A percentile compares a stretch with the other conserved stretches of the same genome.
Conservation (phyloP, 2,797 vertebrate species). For the Parauchenoglanis ngamensis region DNA sequence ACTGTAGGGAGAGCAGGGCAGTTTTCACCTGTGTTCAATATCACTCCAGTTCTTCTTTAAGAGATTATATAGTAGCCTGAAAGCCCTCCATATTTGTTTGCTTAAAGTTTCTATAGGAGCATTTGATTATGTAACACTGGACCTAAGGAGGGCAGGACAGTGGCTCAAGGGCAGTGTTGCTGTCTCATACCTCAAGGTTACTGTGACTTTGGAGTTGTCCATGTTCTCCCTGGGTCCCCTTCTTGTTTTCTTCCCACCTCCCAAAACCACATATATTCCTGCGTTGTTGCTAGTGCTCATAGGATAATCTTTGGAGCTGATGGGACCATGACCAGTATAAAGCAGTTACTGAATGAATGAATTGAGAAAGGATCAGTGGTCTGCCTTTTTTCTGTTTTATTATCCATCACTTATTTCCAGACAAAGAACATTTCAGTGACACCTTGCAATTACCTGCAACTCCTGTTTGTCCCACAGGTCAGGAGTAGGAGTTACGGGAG, state of each 20-base stretch:
- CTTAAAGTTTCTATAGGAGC: not conserved
- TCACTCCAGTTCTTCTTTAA: not conserved
- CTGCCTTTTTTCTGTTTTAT: not conserved
- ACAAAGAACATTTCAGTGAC: not conserved
- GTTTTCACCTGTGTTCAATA: not conserved
- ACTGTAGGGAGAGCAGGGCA: not conserved
- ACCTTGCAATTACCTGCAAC: not conserved
- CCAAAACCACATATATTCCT: not conserved
- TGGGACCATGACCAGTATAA: not conserved
- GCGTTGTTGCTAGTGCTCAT: not conserved
- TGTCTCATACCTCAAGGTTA: not conserved
- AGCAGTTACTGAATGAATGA: not conserved
- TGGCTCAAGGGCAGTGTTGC: not conserved
- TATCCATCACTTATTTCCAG: not conserved
- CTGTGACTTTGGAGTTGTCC: not conserved
- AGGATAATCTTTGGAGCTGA: not conserved
- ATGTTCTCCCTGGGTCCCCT: not conserved
- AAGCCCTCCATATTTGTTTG: not conserved
- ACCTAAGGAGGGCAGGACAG: not conserved
- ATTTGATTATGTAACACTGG: not conserved
- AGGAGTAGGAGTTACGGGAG: slow-evolving; percentile 86
- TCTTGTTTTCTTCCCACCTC: not conserved
- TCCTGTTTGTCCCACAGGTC: slow-evolving; percentile 70
- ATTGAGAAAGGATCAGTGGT: not conserved
- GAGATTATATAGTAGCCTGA: not conserved